Conservation (phyloP, 1,140 invertebrate genomes). For the Vanessa atalanta region DNA sequence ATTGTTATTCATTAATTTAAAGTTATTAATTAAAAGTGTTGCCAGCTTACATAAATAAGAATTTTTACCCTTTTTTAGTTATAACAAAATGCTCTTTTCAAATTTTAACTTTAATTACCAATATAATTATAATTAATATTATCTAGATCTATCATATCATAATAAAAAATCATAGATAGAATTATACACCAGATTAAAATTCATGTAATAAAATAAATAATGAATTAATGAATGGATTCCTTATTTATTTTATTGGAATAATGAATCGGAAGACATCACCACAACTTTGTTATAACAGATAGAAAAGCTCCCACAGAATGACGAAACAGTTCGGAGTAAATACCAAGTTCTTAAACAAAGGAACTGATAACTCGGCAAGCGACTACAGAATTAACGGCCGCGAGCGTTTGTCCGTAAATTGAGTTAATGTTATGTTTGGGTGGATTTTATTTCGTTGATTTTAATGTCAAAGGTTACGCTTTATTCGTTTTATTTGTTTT, state of each 20-base stretch:
- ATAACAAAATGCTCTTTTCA: no score
- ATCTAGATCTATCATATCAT: no score
- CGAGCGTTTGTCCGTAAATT: slow-evolving; percentile 14
- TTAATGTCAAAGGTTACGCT: slow-evolving; percentile 1
- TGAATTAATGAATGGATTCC: no score
- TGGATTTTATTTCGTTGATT: neutral
- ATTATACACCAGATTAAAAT: no score
- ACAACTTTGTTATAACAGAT: neutral
- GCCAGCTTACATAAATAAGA: no score
- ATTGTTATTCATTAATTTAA: no score
- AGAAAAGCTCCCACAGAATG: neutral
- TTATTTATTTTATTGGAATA: neutral
- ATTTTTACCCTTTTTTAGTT: no score
- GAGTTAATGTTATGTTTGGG: neutral
- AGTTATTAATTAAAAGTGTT: no score
- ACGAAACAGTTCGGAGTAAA: neutral
- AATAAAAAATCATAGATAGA: no score
- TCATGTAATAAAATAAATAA: no score
- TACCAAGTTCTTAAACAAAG: slow-evolving; percentile 10
- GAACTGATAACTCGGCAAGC: slow-evolving; percentile 24
- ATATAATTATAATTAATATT: no score
- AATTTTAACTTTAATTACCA: no score
- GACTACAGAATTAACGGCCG: slow-evolving; percentile 24
- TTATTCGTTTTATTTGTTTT: neutral
- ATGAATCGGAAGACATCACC: neutral